phyloP scores from a whole-genome alignment of 2,888 invertebrate species.

The Ischnura elegans region DNA sequence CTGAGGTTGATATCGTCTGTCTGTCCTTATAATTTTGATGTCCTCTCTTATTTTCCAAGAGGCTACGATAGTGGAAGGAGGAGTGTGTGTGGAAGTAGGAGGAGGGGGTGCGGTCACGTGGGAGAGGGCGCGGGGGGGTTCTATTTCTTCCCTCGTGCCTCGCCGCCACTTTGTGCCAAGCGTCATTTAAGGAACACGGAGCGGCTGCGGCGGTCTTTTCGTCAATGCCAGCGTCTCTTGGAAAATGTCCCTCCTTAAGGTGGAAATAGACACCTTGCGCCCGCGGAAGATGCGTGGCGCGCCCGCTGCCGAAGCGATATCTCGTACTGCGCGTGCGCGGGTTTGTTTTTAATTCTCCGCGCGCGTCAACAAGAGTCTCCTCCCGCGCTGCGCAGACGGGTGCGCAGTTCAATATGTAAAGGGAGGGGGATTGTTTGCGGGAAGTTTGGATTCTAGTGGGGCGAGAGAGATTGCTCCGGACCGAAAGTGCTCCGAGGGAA shows the following conservation, averaged over 20 bases:
- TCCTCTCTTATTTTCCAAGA: not conserved
- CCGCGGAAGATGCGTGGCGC: conserved; percentile 1
- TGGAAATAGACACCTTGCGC: conserved; percentile 65
- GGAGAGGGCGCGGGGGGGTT: not conserved
- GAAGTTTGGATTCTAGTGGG: not conserved
- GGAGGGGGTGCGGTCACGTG: not conserved
- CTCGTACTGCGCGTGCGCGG: not conserved
- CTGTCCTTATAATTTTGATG: not conserved
- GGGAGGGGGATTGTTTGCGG: not conserved
- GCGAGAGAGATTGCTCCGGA: too few relatives aligned
- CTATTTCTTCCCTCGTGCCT: conserved; percentile 61
- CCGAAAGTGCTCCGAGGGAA: too few relatives aligned
- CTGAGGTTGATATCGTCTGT: not conserved
- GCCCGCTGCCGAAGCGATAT: not conserved
- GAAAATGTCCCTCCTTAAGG: conserved; percentile 62
- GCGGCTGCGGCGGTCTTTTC: conserved; percentile 51
- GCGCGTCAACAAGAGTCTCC: not conserved
- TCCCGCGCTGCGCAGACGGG: not conserved
- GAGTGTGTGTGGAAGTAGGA: not conserved
- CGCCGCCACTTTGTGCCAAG: conserved; percentile 63
- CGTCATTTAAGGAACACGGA: conserved; percentile 65
- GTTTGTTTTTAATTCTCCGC: not conserved
- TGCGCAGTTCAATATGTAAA: not conserved
- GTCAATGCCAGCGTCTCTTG: conserved; percentile 64
- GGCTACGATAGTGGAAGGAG: not conserved